Evolutionary conservation across 2,888 invertebrate species (phyloP), one percentile per base, ranked within the genome.

Genomic region (Norana najaformis): DNA sequence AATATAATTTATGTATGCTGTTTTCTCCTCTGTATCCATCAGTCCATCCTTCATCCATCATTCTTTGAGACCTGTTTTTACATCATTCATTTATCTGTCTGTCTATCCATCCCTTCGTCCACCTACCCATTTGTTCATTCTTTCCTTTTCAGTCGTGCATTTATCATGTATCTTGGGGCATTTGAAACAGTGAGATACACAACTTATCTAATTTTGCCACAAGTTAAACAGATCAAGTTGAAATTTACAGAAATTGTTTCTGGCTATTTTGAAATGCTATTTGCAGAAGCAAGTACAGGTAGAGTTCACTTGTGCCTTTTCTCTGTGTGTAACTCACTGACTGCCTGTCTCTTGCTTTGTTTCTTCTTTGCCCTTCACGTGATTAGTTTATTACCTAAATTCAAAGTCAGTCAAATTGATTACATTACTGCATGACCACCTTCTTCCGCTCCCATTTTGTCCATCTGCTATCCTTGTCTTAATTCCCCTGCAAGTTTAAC

Each of bases 201-300:
- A 69, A 11, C 30, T 3, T 69, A 8, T n/a, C n/a, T 30, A n/a
- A 23, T 53, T 69, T n/a, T 69, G 14, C 30, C 4, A 53, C 3
- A 23, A 30, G 30, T n/a, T 69, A n/a, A n/a, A 30, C n/a, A 69
- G n/a, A 69, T 1, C n/a, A n/a, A 69, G 8, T n/a, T 69, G 69
- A 69, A 69, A 69, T 69, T 69, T 30, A 69, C n/a, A 0, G 69
- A 69, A n/a, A n/a, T n/a, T n/a, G n/a, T 69, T 69, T 69, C n/a
- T 69, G 69, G n/a, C n/a, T 69, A 69, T 69, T 69, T 69, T 6
- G n/a, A 69, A 69, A 69, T 69, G 69, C 69, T n/a, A 85, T 85
- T 85, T 85, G 6, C 85, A 85, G 85, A 85, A 85, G 85, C 85
- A 14, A 85, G 85, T 37, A 85, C 85, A 85, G 85, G 85, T 85